Evolutionary conservation across 2,797 vertebrate species (phyloP).

Genomic region (Dermochelys coriacea): DNA sequence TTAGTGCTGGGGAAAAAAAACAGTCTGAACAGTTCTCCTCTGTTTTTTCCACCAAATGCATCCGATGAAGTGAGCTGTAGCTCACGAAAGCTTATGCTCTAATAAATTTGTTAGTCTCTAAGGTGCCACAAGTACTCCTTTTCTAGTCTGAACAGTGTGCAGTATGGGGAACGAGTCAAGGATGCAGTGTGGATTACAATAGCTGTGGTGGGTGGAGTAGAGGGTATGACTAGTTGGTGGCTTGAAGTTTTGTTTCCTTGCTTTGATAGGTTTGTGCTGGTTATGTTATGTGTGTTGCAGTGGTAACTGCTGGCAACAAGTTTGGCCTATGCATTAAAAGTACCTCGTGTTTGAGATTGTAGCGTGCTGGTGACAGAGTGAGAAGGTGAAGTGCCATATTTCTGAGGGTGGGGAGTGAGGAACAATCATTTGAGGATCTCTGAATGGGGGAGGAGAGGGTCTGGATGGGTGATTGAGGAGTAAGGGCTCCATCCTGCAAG

Average conservation of each 20-base stretch:
- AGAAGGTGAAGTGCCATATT: neutral
- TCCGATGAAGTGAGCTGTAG: too few relatives aligned
- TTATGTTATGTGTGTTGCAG: neutral
- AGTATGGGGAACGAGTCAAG: neutral
- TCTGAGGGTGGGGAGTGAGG: neutral
- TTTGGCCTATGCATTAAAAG: neutral
- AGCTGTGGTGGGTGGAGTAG: neutral
- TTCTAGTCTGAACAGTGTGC: neutral
- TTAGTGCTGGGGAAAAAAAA: neutral
- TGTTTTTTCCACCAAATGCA: too few relatives aligned
- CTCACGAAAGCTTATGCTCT: too few relatives aligned
- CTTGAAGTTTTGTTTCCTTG: neutral
- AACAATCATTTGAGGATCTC: neutral
- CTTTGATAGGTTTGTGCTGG: neutral
- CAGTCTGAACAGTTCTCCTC: neutral
- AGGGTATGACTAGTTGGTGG: fast-evolving
- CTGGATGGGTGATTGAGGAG: neutral
- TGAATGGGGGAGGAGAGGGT: too few relatives aligned
- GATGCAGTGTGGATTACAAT: neutral
- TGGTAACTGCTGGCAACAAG: neutral
- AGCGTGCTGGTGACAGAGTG: neutral
- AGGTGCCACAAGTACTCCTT: too few relatives aligned
- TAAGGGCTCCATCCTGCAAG: neutral
- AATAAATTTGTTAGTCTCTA: too few relatives aligned
- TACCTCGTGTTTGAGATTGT: neutral